Conservation (phyloP, 2,797 vertebrate species). For the Aeoliscus strigatus region DNA sequence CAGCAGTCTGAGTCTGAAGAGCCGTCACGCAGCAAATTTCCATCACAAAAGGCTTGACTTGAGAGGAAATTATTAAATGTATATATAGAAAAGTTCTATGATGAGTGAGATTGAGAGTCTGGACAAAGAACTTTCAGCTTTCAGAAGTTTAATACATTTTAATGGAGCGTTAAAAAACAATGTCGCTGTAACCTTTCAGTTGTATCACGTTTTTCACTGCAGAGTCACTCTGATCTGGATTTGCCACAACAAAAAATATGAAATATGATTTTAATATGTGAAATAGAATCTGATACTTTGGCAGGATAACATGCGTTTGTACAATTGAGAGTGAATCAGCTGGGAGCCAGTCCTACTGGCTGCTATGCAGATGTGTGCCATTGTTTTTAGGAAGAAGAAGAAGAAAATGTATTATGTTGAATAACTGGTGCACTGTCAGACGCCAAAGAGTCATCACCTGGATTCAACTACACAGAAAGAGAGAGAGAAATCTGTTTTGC, state of each 20-base stretch:
- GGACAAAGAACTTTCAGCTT: constrained; percentile 10
- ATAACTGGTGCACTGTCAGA: no score
- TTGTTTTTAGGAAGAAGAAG: no score
- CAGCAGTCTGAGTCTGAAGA: constrained; percentile 40
- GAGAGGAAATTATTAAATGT: constrained; percentile 8
- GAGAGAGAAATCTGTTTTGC: no score
- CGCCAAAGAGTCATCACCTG: no score
- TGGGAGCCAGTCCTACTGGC: constrained; percentile 28
- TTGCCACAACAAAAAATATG: no score
- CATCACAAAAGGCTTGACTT: constrained; percentile 34
- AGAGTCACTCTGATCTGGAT: constrained; percentile 9
- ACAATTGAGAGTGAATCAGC: constrained; percentile 22
- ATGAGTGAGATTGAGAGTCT: background rate
- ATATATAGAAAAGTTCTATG: background rate
- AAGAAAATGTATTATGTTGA: no score
- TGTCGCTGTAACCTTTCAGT: no score
- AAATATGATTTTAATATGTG: constrained; percentile 37
- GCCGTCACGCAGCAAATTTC: constrained; percentile 41
- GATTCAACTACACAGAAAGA: no score
- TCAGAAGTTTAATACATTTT: constrained; percentile 9
- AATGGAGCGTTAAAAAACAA: constrained; percentile 2
- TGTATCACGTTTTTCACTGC: no score
- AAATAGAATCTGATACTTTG: constrained; percentile 39
- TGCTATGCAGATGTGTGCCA: constrained; percentile 11
- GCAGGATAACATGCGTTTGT: constrained; percentile 24